These are phyloP conservation scores for Helicolenus hilgendorfi DNA, from an alignment of 2,797 vertebrate genomes.

Conservation along the genomic window DNA sequence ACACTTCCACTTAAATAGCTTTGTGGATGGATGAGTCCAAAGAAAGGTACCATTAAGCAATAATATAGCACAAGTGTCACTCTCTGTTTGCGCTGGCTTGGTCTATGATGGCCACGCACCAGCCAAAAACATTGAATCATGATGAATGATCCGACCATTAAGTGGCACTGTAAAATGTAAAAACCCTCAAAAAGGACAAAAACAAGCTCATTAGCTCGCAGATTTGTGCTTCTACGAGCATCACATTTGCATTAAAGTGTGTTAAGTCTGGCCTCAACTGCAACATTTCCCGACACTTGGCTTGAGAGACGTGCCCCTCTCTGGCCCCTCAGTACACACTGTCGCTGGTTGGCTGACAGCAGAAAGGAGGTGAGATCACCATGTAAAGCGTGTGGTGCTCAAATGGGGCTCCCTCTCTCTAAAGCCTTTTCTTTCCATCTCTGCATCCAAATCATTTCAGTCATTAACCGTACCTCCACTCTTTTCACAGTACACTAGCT, in stretches of 20 bases:
- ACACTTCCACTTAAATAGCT: not conserved
- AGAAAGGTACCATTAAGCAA: not conserved
- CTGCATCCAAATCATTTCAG: slow-evolving; percentile 40
- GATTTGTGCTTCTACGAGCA: slow-evolving; percentile 46
- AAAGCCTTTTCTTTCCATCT: slow-evolving; percentile 22
- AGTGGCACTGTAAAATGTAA: slow-evolving; percentile 34
- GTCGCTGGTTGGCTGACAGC: slow-evolving; percentile 51
- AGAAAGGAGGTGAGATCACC: slow-evolving; percentile 52
- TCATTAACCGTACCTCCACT: slow-evolving; percentile 22
- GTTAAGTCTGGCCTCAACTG: slow-evolving; percentile 34
- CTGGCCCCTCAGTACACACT: slow-evolving; percentile 33
- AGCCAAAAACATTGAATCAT: slow-evolving; percentile 12
- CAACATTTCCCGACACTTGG: slow-evolving; percentile 48
- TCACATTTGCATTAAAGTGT: slow-evolving; percentile 58
- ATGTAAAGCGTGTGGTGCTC: slow-evolving; percentile 38
- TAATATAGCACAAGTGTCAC: not conserved
- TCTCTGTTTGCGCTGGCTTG: not conserved
- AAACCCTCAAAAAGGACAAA: slow-evolving; percentile 1
- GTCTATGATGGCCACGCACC: not conserved
- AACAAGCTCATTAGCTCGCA: slow-evolving; percentile 47
- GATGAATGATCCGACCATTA: not conserved
- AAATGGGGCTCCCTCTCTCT: slow-evolving; percentile 12
- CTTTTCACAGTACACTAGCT: slow-evolving; percentile 24
- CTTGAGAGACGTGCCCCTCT: slow-evolving; percentile 50
- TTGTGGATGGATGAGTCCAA: not conserved